Conservation (phyloP, 2,797 vertebrate species). For the Carduelis carduelis region DNA sequence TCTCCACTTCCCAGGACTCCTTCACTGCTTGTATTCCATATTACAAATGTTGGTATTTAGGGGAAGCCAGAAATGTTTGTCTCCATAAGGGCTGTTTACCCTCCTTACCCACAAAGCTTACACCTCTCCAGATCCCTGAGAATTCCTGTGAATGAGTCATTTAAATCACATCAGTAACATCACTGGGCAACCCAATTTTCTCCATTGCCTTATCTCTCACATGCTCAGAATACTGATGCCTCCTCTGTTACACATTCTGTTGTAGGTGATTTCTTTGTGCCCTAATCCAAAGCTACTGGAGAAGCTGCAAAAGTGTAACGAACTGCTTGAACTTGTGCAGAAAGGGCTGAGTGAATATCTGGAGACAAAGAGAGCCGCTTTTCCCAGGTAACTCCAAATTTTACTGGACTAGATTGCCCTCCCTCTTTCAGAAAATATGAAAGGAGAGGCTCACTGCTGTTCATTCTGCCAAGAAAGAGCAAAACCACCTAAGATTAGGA, state of each 20-base stretch:
- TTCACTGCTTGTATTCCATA: background rate
- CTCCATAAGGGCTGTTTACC: background rate
- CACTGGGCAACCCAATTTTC: slow-evolving; percentile 26
- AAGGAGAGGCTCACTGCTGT: background rate
- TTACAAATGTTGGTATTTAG: background rate
- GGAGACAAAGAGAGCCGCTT: slow-evolving; percentile 84
- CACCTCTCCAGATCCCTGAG: slow-evolving; percentile 17
- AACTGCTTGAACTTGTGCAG: slow-evolving; percentile 85
- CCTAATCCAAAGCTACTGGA: slow-evolving; percentile 79
- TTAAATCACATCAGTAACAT: slow-evolving; percentile 15
- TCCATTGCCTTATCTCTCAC: background rate
- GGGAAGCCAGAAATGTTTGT: background rate
- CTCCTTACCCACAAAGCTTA: slow-evolving; percentile 9
- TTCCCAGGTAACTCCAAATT: slow-evolving; percentile 78
- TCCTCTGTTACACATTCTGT: background rate
- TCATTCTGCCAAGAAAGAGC: background rate
- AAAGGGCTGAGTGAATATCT: slow-evolving; percentile 91
- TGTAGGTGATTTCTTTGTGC: slow-evolving; percentile 87
- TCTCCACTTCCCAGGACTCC: background rate
- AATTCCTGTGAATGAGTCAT: slow-evolving; percentile 22
- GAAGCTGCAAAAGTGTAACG: slow-evolving; percentile 82
- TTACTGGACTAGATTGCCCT: background rate
- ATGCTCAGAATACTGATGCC: slow-evolving; percentile 8
- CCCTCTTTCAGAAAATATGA: background rate
- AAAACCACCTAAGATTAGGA: background rate